These are phyloP conservation scores for Arothron firmamentum DNA, from an alignment of 2,113 vertebrate genomes.

Conservation along the genomic window DNA sequence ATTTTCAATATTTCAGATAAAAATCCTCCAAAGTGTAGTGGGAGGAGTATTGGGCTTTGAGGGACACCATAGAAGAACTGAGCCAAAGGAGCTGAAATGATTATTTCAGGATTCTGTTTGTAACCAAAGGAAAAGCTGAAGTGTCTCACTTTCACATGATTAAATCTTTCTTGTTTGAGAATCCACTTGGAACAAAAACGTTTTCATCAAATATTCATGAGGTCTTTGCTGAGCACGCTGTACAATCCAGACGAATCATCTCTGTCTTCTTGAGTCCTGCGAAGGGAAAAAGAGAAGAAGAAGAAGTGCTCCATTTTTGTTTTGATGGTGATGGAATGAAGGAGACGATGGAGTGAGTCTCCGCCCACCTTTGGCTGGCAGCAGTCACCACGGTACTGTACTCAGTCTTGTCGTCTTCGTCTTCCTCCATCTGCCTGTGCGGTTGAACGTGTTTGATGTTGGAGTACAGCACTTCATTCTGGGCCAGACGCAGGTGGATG, in stretches of 20 bases:
- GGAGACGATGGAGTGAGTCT: not conserved
- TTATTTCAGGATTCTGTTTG: too few relatives aligned
- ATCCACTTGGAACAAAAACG: too few relatives aligned
- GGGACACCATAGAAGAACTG: too few relatives aligned
- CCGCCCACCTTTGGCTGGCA: not conserved
- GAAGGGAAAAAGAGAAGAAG: not conserved
- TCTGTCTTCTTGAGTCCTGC: not conserved
- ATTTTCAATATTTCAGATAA: too few relatives aligned
- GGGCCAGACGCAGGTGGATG: not conserved
- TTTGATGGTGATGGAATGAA: not conserved
- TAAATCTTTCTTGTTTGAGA: too few relatives aligned
- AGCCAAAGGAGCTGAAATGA: too few relatives aligned
- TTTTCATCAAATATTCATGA: not conserved
- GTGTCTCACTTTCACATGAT: too few relatives aligned
- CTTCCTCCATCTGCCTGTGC: not conserved
- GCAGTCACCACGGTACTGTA: not conserved
- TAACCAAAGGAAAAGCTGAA: too few relatives aligned
- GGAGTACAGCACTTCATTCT: not conserved
- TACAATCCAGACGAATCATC: not conserved
- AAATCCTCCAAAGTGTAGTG: too few relatives aligned
- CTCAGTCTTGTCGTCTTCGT: not conserved
- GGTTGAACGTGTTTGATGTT: not conserved
- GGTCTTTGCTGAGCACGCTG: not conserved
- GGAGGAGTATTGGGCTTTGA: too few relatives aligned
- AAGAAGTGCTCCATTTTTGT: not conserved